These are phyloP conservation scores for Oreocharis arfaki DNA, from an alignment of 2,113 vertebrate species.

Conservation along the genomic window DNA sequence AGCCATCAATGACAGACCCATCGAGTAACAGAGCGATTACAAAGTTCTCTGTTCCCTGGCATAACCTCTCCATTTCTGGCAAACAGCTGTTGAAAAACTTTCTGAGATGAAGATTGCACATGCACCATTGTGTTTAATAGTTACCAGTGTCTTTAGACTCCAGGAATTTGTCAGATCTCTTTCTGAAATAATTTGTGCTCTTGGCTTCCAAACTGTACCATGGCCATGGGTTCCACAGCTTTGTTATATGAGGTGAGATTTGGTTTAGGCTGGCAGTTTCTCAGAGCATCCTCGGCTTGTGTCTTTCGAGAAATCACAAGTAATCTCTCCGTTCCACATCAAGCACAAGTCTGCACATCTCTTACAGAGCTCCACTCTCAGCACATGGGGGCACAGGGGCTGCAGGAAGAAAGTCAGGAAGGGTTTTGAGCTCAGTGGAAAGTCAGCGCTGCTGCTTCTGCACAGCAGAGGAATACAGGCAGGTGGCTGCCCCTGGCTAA, in stretches of 20 bases:
- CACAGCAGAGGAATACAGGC: neutral
- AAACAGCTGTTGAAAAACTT: neutral
- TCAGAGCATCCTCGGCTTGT: neutral
- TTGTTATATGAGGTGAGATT: neutral
- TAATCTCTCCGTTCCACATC: neutral
- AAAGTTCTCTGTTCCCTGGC: neutral
- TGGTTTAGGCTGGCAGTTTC: neutral
- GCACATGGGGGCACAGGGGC: fast-evolving
- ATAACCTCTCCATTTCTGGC: neutral
- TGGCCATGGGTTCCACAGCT: neutral
- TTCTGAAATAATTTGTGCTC: neutral
- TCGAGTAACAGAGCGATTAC: neutral
- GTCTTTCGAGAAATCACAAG: neutral
- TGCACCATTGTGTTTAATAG: neutral
- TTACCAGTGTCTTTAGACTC: neutral
- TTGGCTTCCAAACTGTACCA: neutral
- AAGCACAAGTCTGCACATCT: neutral
- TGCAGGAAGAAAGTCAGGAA: neutral
- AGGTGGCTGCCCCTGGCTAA: neutral
- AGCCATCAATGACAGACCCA: fast-evolving
- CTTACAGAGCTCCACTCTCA: neutral
- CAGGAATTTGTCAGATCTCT: neutral
- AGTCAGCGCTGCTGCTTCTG: neutral
- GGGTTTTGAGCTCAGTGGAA: neutral
- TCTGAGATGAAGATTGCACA: neutral